phyloP scores from a whole-genome alignment of 2,888 invertebrate species.

The Beris morrisii region DNA sequence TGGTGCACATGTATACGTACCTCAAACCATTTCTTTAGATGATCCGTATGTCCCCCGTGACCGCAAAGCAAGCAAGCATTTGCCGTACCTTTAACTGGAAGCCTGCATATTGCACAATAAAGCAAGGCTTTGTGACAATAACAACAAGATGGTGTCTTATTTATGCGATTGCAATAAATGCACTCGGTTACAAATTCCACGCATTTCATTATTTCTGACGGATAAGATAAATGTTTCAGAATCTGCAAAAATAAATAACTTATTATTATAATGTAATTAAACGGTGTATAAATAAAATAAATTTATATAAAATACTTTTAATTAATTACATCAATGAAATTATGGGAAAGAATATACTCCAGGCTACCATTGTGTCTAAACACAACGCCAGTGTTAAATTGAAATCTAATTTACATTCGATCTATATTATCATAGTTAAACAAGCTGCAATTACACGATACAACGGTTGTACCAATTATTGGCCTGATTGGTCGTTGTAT shows the following conservation, averaged over 20 bases:
- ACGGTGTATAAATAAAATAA: background rate
- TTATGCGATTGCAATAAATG: slow-evolving; percentile 67
- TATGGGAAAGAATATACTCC: no score
- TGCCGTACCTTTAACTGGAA: slow-evolving; percentile 81
- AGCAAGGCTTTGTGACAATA: slow-evolving; percentile 74
- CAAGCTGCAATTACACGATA: no score
- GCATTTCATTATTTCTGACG: slow-evolving; percentile 61
- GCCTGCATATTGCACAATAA: slow-evolving; percentile 81
- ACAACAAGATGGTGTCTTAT: slow-evolving; percentile 70
- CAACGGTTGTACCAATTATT: no score
- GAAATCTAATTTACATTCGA: no score
- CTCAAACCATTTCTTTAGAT: slow-evolving; percentile 81
- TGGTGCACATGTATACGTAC: slow-evolving; percentile 39
- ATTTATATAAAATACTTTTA: no score
- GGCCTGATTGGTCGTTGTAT: no score
- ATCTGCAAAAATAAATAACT: slow-evolving; percentile 50
- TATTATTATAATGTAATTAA: background rate
- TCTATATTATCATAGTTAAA: no score
- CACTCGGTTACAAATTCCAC: slow-evolving; percentile 77
- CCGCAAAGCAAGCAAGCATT: slow-evolving; percentile 88
- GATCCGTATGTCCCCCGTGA: slow-evolving; percentile 88
- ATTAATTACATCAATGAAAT: no score
- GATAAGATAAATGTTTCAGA: slow-evolving; percentile 63
- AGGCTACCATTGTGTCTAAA: no score
- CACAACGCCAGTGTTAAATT: no score